These are phyloP conservation scores for Drosophila paramelanica DNA, from an alignment of 2,888 invertebrate species.

Conservation along the genomic window DNA sequence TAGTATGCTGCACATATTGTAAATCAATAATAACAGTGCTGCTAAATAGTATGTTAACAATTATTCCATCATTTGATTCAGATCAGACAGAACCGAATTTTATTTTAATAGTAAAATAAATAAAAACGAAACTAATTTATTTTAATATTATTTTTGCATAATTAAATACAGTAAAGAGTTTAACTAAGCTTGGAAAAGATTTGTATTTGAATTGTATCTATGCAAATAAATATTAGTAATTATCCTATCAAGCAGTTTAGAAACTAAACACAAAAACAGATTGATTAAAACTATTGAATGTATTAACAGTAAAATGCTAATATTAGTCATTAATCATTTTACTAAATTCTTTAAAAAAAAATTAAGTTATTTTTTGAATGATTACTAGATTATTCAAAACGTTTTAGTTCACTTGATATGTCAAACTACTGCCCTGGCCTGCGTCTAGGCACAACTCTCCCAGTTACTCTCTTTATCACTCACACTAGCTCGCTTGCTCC, in stretches of 20 bases:
- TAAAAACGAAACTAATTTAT: too few species aligned
- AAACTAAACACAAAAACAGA: too few species aligned
- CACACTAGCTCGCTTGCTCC: not conserved
- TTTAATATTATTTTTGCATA: too few species aligned
- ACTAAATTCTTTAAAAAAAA: not conserved
- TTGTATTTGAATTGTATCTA: not conserved
- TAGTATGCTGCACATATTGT: constrained; percentile 10
- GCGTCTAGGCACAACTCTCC: constrained; percentile 12
- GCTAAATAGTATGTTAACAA: not conserved
- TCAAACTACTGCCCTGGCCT: constrained; percentile 32
- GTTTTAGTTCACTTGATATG: not conserved
- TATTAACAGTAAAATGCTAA: too few species aligned
- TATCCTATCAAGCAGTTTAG: not conserved
- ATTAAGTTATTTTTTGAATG: too few species aligned
- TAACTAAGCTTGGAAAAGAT: not conserved
- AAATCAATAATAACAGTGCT: not conserved
- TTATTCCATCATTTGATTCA: not conserved
- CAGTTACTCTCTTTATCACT: not conserved
- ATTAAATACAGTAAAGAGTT: not conserved
- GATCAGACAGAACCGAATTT: not conserved
- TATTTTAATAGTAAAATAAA: not conserved
- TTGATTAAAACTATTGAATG: too few species aligned
- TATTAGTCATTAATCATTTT: too few species aligned
- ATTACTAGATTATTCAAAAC: not conserved
- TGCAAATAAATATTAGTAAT: not conserved